Percentiles rank a stretch among this genome's conserved stretches.
phyloP scores from a whole-genome alignment of 2,888 invertebrate species.

The Diarsia brunnea region DNA sequence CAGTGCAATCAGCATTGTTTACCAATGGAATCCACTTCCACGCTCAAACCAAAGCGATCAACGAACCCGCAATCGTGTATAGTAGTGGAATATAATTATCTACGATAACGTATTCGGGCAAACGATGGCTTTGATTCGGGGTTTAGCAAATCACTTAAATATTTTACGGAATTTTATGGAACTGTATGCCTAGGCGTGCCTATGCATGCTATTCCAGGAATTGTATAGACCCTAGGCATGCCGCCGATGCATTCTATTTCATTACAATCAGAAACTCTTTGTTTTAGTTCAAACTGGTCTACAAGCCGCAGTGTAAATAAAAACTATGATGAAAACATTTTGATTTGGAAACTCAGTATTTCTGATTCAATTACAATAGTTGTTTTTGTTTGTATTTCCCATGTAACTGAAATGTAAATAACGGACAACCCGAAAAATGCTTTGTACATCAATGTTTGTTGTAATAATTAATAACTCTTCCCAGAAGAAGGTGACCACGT shows the following conservation, averaged over 20 bases:
- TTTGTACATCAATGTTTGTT: no score
- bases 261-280: not conserved
- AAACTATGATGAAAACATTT: not conserved
- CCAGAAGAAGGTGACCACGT: no score
- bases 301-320: not conserved
- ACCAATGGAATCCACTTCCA: not conserved
- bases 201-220: not conserved
- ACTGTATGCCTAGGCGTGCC: conserved; percentile 11
- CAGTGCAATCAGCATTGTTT: not conserved
- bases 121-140: not conserved
- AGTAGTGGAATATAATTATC: not conserved
- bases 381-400: not conserved
- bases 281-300: not conserved
- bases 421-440: no score
- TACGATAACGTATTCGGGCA: not conserved
- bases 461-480: no score
- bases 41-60: not conserved
- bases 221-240: not conserved
- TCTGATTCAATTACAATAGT: not conserved
- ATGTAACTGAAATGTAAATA: no score
- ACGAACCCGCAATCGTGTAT: not conserved
- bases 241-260: not conserved
- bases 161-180: not conserved
- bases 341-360: not conserved
- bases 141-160: no score